Conservation (phyloP, 2,888 invertebrate genomes). For the Bembecia ichneumoniformis region DNA sequence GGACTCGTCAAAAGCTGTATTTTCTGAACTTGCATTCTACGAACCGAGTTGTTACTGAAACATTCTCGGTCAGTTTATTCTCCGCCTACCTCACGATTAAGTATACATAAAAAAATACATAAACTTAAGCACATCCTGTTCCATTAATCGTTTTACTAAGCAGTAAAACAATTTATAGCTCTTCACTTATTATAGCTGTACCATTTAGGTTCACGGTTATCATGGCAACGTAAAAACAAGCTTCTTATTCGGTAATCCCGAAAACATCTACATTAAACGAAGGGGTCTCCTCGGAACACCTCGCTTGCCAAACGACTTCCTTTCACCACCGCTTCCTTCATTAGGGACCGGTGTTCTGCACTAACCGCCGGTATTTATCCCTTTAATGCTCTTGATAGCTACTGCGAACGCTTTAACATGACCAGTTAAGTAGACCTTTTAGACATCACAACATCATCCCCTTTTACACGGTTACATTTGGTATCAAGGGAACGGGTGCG, state of each 20-base stretch:
- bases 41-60: too few species aligned
- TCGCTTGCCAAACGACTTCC: slow-evolving; percentile 10
- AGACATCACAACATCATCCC: neutral
- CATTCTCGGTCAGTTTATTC: too few species aligned
- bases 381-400: slow-evolving; percentile 31
- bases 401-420: slow-evolving; percentile 26
- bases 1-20: too few species aligned
- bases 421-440: slow-evolving; percentile 16
- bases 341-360: slow-evolving; percentile 21
- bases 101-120: too few species aligned
- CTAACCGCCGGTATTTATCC: slow-evolving; percentile 30
- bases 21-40: too few species aligned
- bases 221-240: neutral
- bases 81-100: too few species aligned
- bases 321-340: slow-evolving; percentile 27
- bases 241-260: neutral
- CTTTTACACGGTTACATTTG: slow-evolving; percentile 2
- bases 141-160: too few species aligned
- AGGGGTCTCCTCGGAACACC: neutral
- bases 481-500: slow-evolving; percentile 3
- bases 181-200: too few species aligned
- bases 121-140: too few species aligned
- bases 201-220: too few species aligned
- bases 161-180: too few species aligned
- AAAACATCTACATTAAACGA: neutral